Evolutionary conservation across 1,140 invertebrate genomes (phyloP).

Genomic region (Bombyx mandarina): DNA sequence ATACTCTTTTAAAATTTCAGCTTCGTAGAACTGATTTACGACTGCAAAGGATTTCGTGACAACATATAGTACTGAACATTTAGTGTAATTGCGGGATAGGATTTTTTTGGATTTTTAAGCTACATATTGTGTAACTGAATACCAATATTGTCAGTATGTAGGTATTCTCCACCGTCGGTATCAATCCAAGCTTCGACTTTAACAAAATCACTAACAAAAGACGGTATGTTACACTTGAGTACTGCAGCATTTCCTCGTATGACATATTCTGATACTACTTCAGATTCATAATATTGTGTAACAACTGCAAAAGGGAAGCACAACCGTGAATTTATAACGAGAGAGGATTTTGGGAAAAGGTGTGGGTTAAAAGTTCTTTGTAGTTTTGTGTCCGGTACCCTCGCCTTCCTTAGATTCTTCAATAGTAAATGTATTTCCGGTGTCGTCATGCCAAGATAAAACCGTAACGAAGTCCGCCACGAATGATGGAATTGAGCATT

Average conservation of each 20-base stretch:
- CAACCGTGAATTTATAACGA: no score
- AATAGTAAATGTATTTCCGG: slow-evolving; percentile 67
- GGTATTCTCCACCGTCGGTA: slow-evolving; percentile 81
- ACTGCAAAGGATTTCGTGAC: slow-evolving; percentile 72
- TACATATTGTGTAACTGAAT: slow-evolving; percentile 19
- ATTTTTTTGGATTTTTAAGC: slow-evolving; percentile 2
- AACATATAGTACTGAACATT: slow-evolving; percentile 8
- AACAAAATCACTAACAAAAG: slow-evolving; percentile 92
- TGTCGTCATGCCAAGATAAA: slow-evolving; percentile 88
- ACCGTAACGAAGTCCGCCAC: slow-evolving; percentile 93
- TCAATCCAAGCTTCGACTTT: slow-evolving; percentile 91
- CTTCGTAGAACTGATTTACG: slow-evolving; percentile 85
- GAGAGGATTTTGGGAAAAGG: no score
- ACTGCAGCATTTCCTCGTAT: slow-evolving; percentile 93
- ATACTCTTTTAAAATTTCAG: slow-evolving; percentile 83
- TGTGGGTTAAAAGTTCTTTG: no score
- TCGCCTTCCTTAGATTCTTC: slow-evolving; percentile 75
- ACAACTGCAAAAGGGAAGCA: slow-evolving; percentile 78
- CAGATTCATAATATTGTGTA: slow-evolving; percentile 90
- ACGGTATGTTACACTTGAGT: slow-evolving; percentile 92
- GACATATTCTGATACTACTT: slow-evolving; percentile 93
- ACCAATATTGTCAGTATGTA: slow-evolving; percentile 61
- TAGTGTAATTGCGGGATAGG: slow-evolving; percentile 6
- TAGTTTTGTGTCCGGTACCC: slow-evolving; percentile 58
- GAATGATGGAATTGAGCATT: slow-evolving; percentile 93